Conservation (phyloP, 1,140 invertebrate species). For the Macrobrachium nipponense region DNA sequence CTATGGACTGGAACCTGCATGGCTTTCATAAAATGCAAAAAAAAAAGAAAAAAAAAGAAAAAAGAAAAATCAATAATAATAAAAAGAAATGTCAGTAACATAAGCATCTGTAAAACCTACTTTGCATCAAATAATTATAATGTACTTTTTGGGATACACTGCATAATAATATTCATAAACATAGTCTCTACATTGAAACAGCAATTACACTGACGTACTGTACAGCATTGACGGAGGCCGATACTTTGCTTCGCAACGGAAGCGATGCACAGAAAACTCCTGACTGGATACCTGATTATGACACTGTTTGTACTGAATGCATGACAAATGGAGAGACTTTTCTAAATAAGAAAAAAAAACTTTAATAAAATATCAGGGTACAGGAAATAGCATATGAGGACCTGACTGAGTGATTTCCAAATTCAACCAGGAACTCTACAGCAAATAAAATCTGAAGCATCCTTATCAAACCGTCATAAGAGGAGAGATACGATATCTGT, state of each 20-base stretch:
- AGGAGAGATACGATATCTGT: too few relatives aligned
- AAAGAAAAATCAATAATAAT: slow-evolving; percentile 31
- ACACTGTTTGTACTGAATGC: slow-evolving; percentile 60
- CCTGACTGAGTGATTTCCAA: too few relatives aligned
- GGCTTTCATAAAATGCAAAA: slow-evolving; percentile 55
- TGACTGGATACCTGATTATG: slow-evolving; percentile 58
- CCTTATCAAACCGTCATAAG: too few relatives aligned
- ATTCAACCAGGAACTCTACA: too few relatives aligned
- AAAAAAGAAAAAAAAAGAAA: slow-evolving; percentile 27
- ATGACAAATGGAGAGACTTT: slow-evolving; percentile 38
- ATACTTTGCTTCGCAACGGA: slow-evolving; percentile 52
- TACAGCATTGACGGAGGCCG: slow-evolving; percentile 56
- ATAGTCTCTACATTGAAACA: slow-evolving; percentile 53
- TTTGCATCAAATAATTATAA: slow-evolving; percentile 50
- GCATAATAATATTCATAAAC: slow-evolving; percentile 43
- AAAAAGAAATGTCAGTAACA: slow-evolving; percentile 13
- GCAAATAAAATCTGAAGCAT: too few relatives aligned
- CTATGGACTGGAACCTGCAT: slow-evolving; percentile 62
- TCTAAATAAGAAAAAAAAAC: slow-evolving; percentile 44
- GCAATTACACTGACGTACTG: slow-evolving; percentile 62
- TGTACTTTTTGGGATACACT: slow-evolving; percentile 54
- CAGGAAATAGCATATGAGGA: too few relatives aligned
- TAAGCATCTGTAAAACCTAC: slow-evolving; percentile 25
- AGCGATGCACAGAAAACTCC: slow-evolving; percentile 58
- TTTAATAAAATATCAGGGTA: too few relatives aligned